Base-by-base conservation (phyloP, 2,888 invertebrate species). In the Odontocerum albicorne region DNA sequence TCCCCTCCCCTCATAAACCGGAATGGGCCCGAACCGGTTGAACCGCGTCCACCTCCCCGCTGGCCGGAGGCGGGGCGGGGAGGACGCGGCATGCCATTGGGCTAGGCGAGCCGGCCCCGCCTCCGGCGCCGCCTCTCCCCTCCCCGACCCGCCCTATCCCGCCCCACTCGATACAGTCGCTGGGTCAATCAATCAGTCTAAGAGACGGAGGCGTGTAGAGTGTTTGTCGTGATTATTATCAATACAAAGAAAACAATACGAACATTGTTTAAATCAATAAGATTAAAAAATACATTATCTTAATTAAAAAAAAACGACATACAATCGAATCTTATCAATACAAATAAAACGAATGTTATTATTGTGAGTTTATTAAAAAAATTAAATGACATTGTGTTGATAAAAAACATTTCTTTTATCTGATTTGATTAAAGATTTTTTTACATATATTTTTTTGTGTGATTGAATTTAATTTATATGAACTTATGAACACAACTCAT, bases 201-300 rank as follows among this genome's bases (percentile, higher is more conserved):
- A 63, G 63, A 64, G 64, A 63, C 65, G 66, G 68, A 70, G 71
- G 68, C 68, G 66, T 47, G 21, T 20, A 19, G 54, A 20, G 71
- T 70, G 54, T 54, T 50, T 71, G 71, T 69, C 67, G 65, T 67
- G 70, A 71, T 70, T 72, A 70, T 70, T 63, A 61, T 65, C 61
- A 38, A 53, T 27, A 27, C 4, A 31, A 27, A 12, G 13, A 20
- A 12, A 40, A 8, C 13, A 45, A 45, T 32, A 33, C 33, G 33
- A 12, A 45, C 45, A 45, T 19, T 33, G 45, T 19, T 15, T n/a
- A n/a, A n/a, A n/a, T n/a, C n/a, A n/a, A n/a, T n/a, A n/a, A n/a
- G n/a, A n/a, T n/a, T n/a, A n/a, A n/a, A n/a, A n/a, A n/a, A n/a
- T n/a, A n/a, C n/a, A n/a, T n/a, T n/a, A n/a, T n/a, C n/a, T n/a